Percentiles rank a stretch among this genome's conserved stretches.
phyloP scores from a whole-genome alignment of 1,140 invertebrate genomes.

The Scaptomyza graminum region DNA sequence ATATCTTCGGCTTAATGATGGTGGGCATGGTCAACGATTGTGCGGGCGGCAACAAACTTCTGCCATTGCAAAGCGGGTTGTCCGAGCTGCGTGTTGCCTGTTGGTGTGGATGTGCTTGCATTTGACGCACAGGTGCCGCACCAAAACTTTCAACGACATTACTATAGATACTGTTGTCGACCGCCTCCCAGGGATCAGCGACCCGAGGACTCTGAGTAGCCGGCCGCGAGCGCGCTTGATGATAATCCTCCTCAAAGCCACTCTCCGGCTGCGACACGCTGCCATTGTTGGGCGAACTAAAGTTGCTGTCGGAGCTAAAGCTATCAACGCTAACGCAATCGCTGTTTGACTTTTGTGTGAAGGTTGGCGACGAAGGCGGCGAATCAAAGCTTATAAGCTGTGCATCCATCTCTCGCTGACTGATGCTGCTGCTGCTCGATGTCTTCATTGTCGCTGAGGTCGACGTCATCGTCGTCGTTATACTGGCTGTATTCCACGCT shows the following conservation, averaged over 20 bases:
- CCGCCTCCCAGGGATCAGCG: conserved; percentile 84
- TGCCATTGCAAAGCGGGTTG: conserved; percentile 84
- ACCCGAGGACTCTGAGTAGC: conserved; percentile 83
- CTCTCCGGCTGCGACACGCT: conserved; percentile 90
- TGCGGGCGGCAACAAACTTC: conserved; percentile 74
- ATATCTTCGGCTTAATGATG: conserved; percentile 86
- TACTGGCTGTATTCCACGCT: conserved; percentile 62
- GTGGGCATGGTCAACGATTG: conserved; percentile 86
- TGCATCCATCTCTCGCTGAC: conserved; percentile 55
- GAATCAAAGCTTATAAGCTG: conserved; percentile 87
- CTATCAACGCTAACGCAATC: conserved; percentile 90
- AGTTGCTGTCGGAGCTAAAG: conserved; percentile 88
- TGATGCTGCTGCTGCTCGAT: conserved; percentile 18
- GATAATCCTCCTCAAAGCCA: conserved; percentile 91
- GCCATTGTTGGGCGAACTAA: conserved; percentile 85
- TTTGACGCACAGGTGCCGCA: conserved; percentile 73
- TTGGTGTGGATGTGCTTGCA: conserved; percentile 46
- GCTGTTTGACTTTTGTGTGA: conserved; percentile 89
- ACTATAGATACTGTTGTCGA: conserved; percentile 79
- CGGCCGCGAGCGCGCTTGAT: conserved; percentile 83
- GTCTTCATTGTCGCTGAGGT: conserved; percentile 11
- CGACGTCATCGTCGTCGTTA: conserved; percentile 26
- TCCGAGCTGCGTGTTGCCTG: conserved; percentile 59
- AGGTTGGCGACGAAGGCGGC: conserved; percentile 89
- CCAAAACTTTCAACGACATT: conserved; percentile 60